phyloP scores from a whole-genome alignment of 2,113 vertebrate genomes.

The Cacatua alba region DNA sequence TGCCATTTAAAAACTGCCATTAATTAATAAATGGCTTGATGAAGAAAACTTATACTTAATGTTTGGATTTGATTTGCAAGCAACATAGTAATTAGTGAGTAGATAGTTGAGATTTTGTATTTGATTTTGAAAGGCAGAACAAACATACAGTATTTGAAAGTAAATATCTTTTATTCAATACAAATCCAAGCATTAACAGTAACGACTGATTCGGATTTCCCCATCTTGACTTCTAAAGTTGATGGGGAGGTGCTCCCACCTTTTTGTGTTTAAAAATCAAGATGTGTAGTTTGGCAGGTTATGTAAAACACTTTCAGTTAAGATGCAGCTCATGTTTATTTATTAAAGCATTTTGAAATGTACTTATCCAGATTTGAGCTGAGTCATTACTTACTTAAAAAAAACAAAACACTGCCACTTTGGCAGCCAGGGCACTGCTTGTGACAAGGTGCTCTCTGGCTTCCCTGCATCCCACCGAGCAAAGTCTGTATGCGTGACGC shows the following conservation, averaged over 20 bases:
- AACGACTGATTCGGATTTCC: not conserved
- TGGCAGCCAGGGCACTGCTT: not conserved
- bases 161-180: not conserved
- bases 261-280: not conserved
- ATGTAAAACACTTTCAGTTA: not conserved
- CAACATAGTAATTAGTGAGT: not conserved
- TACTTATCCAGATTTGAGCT: not conserved
- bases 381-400: not conserved
- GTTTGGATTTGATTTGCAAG: not conserved
- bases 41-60: not conserved
- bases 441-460: not conserved
- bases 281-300: not conserved
- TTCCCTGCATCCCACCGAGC: fast-evolving
- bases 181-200: not conserved
- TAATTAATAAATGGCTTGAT: not conserved
- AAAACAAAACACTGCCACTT: not conserved
- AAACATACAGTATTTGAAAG: not conserved
- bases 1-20: not conserved
- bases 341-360: not conserved
- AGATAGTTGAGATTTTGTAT: not conserved
- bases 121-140: not conserved
- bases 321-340: not conserved
- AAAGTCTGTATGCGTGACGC: not conserved
- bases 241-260: not conserved
- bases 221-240: not conserved